A percentile compares a stretch with the other conserved stretches of the same genome.
Conservation (phyloP, 2,888 invertebrate genomes). For the Phanerotoma sp. region DNA sequence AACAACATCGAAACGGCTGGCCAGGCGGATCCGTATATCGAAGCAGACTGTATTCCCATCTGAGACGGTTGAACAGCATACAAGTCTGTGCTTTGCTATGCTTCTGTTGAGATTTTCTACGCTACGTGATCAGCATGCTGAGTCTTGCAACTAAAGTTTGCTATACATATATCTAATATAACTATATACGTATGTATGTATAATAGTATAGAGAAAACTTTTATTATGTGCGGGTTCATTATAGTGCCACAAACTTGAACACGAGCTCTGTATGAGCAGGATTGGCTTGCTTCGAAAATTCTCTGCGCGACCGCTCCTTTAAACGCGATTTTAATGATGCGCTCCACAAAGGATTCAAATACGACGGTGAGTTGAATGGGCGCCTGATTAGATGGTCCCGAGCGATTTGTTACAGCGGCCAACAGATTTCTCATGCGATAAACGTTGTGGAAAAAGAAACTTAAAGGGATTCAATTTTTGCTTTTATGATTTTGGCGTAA, state of each 20-base stretch:
- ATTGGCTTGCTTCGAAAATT: constrained; percentile 28
- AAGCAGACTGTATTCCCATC: constrained; percentile 33
- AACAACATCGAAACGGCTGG: constrained; percentile 27
- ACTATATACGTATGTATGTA: constrained; percentile 25
- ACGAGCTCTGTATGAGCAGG: neutral
- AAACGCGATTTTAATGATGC: constrained; percentile 44
- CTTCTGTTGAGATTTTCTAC: constrained; percentile 43
- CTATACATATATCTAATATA: constrained; percentile 28
- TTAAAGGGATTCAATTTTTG: no score
- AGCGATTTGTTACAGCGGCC: constrained; percentile 37
- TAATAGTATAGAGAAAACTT: no score
- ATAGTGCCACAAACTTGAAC: constrained; percentile 21
- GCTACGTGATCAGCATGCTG: constrained; percentile 44
- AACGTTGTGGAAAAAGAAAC: constrained; percentile 16
- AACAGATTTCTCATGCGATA: constrained; percentile 36
- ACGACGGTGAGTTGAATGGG: constrained; percentile 32
- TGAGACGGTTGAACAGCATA: constrained; percentile 25
- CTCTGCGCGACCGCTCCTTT: constrained; percentile 35
- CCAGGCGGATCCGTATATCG: constrained; percentile 20
- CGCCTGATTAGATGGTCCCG: constrained; percentile 37
- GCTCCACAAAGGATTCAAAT: constrained; percentile 33
- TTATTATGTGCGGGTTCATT: constrained; percentile 38
- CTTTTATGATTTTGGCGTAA: no score
- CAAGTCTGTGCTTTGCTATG: constrained; percentile 18
- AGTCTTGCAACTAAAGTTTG: constrained; percentile 20